Conservation (phyloP, 2,888 invertebrate genomes). For the Antheraea yamamai region DNA sequence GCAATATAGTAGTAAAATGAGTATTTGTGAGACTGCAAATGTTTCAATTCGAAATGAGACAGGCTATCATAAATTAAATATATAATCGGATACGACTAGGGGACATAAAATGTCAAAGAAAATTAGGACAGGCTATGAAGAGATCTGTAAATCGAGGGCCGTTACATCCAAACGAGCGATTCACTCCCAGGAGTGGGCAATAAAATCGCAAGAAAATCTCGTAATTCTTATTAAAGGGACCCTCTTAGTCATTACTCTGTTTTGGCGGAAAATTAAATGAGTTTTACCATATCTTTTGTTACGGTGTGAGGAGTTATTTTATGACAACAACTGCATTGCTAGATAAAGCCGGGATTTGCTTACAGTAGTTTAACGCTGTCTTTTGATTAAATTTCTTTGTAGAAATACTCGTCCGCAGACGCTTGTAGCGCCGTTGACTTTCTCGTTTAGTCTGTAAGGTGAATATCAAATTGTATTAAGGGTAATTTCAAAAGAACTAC, state of each 20-base stretch:
- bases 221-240: constrained; percentile 61
- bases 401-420: constrained; percentile 17
- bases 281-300: constrained; percentile 45
- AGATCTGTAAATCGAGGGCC: constrained; percentile 61
- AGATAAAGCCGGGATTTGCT: constrained; percentile 33
- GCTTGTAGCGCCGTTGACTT: constrained; percentile 9
- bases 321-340: constrained; percentile 37
- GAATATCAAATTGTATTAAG: background rate
- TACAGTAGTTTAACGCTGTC: constrained; percentile 17
- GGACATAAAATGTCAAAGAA: constrained; percentile 46
- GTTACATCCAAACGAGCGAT: constrained; percentile 64
- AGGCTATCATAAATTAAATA: constrained; percentile 5
- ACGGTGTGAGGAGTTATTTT: constrained; percentile 41
- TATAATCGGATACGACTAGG: constrained; percentile 14
- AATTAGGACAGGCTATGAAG: constrained; percentile 56
- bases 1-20: background rate
- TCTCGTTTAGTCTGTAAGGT: constrained; percentile 14
- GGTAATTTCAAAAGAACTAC: background rate
- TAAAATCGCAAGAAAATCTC: constrained; percentile 63
- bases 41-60: background rate
- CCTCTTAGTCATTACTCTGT: constrained; percentile 57
- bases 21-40: background rate
- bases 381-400: constrained; percentile 39
- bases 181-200: constrained; percentile 59
- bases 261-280: constrained; percentile 66